Evolutionary conservation across 2,888 invertebrate genomes (phyloP).

Genomic region (Torymus aiolomorphi): DNA sequence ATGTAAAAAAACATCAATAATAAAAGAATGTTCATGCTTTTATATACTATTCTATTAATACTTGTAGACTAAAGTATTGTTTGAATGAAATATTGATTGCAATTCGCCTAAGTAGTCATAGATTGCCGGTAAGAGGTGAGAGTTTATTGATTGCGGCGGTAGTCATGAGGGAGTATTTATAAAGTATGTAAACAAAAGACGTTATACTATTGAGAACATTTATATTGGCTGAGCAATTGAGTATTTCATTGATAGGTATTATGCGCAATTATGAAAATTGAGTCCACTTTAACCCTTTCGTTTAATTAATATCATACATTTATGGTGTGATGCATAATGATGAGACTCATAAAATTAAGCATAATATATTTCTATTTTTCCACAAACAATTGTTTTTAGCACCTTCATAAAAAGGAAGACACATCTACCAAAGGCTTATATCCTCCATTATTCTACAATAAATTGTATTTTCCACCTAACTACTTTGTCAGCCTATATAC

Average conservation of each 20-base stretch:
- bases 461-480: constrained; percentile 12
- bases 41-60: constrained; percentile 21
- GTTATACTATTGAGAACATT: background rate
- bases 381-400: background rate
- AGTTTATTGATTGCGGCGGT: background rate
- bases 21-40: constrained; percentile 11
- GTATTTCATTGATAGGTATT: constrained; percentile 19
- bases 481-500: background rate
- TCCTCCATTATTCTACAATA: background rate
- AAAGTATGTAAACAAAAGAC: constrained; percentile 19
- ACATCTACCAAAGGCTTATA: background rate
- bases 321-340: constrained; percentile 24
- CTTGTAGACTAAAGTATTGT: background rate
- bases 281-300: constrained; percentile 64
- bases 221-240: constrained; percentile 5
- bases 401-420: background rate
- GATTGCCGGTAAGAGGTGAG: constrained; percentile 20
- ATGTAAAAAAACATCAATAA: constrained; percentile 6
- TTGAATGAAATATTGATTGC: constrained; percentile 40
- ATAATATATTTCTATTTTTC: background rate
- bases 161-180: background rate
- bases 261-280: constrained; percentile 60
- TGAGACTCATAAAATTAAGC: constrained; percentile 46
- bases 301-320: constrained; percentile 44
- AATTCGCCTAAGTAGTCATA: constrained; percentile 24